Evolutionary conservation across 92 coral and sea anemone genomes (phyloP).

Genomic region (Actinernus sp.): DNA sequence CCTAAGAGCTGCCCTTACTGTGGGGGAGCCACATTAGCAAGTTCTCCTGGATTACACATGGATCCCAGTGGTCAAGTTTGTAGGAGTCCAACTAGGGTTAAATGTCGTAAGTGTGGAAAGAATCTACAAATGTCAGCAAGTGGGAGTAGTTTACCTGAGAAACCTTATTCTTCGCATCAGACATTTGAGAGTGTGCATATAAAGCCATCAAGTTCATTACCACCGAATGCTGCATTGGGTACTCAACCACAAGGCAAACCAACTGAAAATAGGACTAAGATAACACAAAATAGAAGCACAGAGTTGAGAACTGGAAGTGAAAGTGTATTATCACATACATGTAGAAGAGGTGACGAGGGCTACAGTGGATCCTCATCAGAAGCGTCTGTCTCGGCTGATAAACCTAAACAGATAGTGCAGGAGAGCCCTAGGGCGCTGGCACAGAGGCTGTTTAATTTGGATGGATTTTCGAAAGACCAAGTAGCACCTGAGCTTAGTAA

Average conservation of each 20-base stretch:
- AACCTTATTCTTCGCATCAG: constrained; percentile 50
- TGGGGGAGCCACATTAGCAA: constrained; percentile 57
- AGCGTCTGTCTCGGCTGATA: constrained; percentile 4
- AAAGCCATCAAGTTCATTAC: constrained; percentile 32
- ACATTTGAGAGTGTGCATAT: constrained; percentile 33
- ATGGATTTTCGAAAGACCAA: constrained; percentile 86
- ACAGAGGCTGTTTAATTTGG: constrained; percentile 67
- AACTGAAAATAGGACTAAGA: not conserved
- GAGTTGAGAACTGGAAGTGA: constrained; percentile 24
- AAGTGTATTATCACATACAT: not conserved
- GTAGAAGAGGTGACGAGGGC: not conserved
- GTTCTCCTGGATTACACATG: constrained; percentile 31
- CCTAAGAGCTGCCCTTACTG: constrained; percentile 78
- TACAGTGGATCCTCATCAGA: not conserved
- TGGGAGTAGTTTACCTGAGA: constrained; percentile 77
- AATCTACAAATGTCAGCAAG: constrained; percentile 43
- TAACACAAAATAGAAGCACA: not conserved
- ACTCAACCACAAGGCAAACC: constrained; percentile 6
- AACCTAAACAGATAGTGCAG: constrained; percentile 1
- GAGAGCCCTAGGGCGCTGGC: constrained; percentile 75
- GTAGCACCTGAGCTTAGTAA: constrained; percentile 89
- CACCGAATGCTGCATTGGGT: constrained; percentile 12
- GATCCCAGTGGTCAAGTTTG: not conserved
- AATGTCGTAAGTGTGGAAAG: constrained; percentile 65
- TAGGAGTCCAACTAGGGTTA: constrained; percentile 12